Evolutionary conservation across 64 coral and sea anemone genomes (phyloP).

Genomic region (Actinia tenebrosa): DNA sequence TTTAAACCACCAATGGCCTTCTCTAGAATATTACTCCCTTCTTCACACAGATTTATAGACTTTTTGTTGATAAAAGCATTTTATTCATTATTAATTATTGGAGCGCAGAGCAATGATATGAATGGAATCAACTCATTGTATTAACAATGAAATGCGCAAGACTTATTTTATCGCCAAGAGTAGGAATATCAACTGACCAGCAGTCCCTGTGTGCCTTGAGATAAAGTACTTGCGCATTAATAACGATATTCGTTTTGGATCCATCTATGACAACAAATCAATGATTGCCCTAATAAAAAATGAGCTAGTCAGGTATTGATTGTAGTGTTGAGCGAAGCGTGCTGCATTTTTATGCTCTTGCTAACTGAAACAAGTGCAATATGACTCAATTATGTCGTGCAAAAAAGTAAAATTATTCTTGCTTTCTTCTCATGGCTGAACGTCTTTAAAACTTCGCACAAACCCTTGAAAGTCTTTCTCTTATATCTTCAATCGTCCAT

Average conservation of each 20-base stretch:
- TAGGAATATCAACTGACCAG: constrained; percentile 18
- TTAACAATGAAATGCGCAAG: not conserved
- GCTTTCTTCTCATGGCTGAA: not conserved
- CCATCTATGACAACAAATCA: not conserved
- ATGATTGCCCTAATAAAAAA: not conserved
- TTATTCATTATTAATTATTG: not conserved
- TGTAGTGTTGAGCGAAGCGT: not conserved
- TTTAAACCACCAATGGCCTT: not conserved
- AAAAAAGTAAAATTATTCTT: not conserved
- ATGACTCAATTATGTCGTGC: not conserved
- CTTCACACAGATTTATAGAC: not conserved
- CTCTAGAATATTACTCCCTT: not conserved
- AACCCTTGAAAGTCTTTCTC: not conserved
- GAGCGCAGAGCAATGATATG: not conserved
- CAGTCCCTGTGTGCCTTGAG: not conserved
- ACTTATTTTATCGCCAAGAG: not conserved
- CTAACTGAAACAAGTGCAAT: not conserved
- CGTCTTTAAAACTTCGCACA: not conserved
- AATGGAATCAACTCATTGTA: no score
- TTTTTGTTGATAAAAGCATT: not conserved
- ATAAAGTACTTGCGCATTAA: not conserved
- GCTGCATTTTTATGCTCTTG: not conserved
- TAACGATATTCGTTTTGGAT: not conserved
- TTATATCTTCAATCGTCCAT: not conserved
- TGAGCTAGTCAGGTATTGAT: not conserved